Evolutionary conservation across 2,797 vertebrate species (phyloP).

Genomic region (Gallirallus australis): DNA sequence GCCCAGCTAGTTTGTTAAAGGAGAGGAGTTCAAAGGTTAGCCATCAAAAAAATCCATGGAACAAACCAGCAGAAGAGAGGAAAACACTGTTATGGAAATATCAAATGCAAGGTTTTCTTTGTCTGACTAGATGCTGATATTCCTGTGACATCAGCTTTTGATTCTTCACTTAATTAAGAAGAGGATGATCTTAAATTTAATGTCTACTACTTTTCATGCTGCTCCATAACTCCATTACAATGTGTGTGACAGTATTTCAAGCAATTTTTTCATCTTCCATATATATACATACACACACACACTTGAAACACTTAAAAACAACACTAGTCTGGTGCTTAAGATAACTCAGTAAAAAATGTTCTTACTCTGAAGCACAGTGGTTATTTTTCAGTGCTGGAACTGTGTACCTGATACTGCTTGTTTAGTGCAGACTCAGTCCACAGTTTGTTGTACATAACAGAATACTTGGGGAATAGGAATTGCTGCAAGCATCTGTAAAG

Average conservation of each 20-base stretch:
- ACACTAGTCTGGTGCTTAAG: background rate
- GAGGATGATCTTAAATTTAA: background rate
- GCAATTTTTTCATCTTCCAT: background rate
- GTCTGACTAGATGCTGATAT: background rate
- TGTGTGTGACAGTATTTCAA: background rate
- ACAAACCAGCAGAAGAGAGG: background rate
- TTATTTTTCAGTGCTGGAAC: background rate
- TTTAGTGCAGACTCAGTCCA: background rate
- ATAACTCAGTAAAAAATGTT: background rate
- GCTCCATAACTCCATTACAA: background rate
- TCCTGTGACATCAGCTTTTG: background rate
- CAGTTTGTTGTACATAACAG: background rate
- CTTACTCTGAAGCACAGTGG: background rate
- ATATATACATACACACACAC: fast-evolving
- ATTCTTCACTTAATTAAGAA: background rate
- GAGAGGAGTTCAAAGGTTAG: constrained; percentile 9
- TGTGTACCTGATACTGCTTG: background rate
- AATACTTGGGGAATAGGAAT: background rate
- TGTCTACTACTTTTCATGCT: background rate
- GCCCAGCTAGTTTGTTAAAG: background rate
- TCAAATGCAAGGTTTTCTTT: background rate
- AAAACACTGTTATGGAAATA: background rate
- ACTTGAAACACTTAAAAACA: background rate
- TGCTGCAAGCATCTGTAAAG: background rate
- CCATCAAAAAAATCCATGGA: background rate